Evolutionary conservation across 1,140 invertebrate species (phyloP), one percentile per base, ranked within the genome.

Genomic region (Babylonia areolata): DNA sequence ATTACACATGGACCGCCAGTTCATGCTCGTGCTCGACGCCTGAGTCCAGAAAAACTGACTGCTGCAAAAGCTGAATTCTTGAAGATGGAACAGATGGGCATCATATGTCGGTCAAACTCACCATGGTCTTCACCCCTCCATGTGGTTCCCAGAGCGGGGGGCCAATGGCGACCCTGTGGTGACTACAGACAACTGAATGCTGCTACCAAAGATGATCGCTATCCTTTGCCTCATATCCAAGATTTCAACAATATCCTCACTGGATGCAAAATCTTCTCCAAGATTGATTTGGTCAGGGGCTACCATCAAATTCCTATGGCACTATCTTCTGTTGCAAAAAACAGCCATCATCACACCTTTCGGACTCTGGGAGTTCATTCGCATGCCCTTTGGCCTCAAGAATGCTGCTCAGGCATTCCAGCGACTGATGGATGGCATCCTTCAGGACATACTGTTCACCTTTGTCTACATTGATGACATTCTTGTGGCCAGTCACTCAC

Each of bases 181-280:
- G 95, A 95, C 89, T 95, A 95, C 85, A 88, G 94, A 6, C 69
- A 81, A 28, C 85, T 95, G 0, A 96, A 95, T 33, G 88, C 71
- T 88, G 0, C 37, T 91, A 11, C 95, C 94, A 11, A 81, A 64
- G 77, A 83, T 69, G 51, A 85, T 42, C 35, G 71, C 31, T 84
- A 51, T 39, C 37, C 83, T 39, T 33, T 84, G 11, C 83, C 58
- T 28, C 71, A 84, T 75, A 84, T 84, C 39, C 83, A 85, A 35
- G 83, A 85, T 77, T 77, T 85, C 28, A 85, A 85, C 40, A 42
- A 33, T 39, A 73, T 33, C 39, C 71, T 85, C 17, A 31, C 83
- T 12, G 83, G 83, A 71, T 75, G 71, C 35, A 75, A 31, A 20
- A 37, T 75, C 6, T 89, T 89, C 58, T 87, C 86, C 17, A 88